These are phyloP conservation scores for Cardinalis cardinalis DNA, from an alignment of 2,113 vertebrate species.

Conservation along the genomic window DNA sequence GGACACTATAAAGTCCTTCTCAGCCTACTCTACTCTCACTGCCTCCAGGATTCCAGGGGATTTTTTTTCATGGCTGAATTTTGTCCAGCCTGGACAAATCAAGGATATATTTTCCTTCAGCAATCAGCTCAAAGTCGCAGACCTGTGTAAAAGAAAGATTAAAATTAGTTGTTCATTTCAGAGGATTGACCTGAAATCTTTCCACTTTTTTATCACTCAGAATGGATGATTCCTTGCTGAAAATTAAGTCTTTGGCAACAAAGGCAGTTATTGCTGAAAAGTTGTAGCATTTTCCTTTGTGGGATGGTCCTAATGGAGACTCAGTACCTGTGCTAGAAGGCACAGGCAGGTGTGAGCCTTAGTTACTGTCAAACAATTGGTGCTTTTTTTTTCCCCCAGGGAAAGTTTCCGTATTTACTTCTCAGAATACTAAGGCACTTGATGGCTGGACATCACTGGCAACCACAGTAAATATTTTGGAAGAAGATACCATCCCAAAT, in stretches of 20 bases:
- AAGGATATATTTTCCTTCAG: background rate
- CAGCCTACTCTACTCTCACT: background rate
- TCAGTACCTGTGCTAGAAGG: background rate
- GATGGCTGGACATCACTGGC: background rate
- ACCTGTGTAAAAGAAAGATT: background rate
- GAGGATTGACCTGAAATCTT: background rate
- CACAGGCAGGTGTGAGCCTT: background rate
- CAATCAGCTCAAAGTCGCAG: background rate
- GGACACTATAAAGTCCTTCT: background rate
- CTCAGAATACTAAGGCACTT: slow-evolving; percentile 5
- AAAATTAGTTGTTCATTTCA: background rate
- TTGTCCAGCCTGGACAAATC: background rate
- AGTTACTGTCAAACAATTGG: background rate
- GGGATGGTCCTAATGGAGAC: background rate
- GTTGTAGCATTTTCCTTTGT: background rate
- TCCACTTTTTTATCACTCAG: background rate
- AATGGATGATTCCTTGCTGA: background rate
- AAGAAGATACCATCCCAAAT: background rate
- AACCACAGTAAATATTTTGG: background rate
- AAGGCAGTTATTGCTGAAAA: background rate
- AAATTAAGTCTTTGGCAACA: slow-evolving; percentile 20
- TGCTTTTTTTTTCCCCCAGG: background rate
- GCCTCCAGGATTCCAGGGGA: background rate
- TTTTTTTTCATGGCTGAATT: background rate
- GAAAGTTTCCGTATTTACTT: background rate